These are phyloP conservation scores for Pontoporia blainvillei DNA, from an alignment of 2,113 vertebrate species.

Conservation along the genomic window DNA sequence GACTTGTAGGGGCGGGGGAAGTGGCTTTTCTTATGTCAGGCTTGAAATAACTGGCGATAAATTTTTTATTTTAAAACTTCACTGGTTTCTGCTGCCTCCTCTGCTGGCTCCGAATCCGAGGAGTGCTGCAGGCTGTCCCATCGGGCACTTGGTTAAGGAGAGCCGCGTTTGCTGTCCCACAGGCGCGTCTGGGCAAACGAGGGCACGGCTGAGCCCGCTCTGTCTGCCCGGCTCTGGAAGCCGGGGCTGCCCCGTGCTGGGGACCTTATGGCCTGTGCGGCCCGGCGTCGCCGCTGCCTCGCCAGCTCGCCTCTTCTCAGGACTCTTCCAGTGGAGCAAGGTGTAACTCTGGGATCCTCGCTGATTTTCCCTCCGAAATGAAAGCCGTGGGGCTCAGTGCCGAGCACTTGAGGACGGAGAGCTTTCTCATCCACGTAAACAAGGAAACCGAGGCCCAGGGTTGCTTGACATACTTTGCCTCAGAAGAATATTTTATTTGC, in stretches of 20 bases:
- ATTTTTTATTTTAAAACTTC: constrained; percentile 74
- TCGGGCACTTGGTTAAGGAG: background rate
- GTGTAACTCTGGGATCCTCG: background rate
- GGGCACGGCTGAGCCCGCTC: background rate
- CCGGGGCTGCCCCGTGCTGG: background rate
- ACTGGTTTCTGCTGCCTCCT: constrained; percentile 62
- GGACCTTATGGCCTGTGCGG: background rate
- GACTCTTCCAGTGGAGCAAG: rapidly evolving
- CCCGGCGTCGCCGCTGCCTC: background rate
- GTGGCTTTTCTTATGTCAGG: constrained; percentile 71
- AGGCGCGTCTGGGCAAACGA: background rate
- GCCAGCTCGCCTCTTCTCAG: background rate
- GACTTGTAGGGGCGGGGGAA: constrained; percentile 70
- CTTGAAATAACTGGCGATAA: constrained; percentile 67
- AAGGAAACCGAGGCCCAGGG: background rate
- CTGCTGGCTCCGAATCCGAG: constrained; percentile 46
- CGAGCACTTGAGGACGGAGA: background rate
- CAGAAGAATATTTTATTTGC: background rate
- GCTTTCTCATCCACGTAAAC: rapidly evolving
- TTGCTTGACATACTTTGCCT: background rate
- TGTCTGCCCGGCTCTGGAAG: background rate
- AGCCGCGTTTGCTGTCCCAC: background rate
- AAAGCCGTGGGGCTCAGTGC: background rate
- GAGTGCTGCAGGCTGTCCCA: constrained; percentile 4
- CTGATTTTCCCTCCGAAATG: background rate